Base-by-base conservation (phyloP, 2,113 vertebrate species). In the Tylochromis polylepis region DNA sequence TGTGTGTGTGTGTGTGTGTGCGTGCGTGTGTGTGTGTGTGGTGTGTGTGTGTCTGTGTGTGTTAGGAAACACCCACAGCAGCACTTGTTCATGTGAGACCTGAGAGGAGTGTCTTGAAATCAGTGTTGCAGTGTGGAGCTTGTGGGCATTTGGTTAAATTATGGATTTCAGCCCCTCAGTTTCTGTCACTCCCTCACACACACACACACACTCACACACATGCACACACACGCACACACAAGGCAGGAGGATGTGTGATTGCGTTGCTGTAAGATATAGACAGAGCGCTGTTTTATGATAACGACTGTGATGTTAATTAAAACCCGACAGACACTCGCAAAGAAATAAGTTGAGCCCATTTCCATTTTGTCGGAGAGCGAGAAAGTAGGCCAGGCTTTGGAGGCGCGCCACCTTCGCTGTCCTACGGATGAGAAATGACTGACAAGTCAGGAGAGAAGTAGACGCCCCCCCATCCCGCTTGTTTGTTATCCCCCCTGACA, bases 71-170 rank as follows among this genome's bases (percentile, higher is more conserved):
- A 94, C 90, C 89, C 89, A 88, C 88, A 89, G 87, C 86, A 84
- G 85, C 80, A 83, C 77, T 87, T 72, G 87, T 83, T 91, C 84
- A 83, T 87, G 82, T 83, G 89, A 92, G 92, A 93, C 88, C 67
- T 80, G 91, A 88, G 89, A 89, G 84, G 85, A 77, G 87, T 38
- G 84, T 88, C 85, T 93, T 92, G 84, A 86, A 95, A 93, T 94
- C 92, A 88, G 72, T 86, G 91, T 88, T 88, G 92, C 90, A 88
- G 49, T 87, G 89, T 81, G 92, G 89, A 77, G 90, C 95, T 94
- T 43, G 85, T 94, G 94, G 94, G 94, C 94, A 94, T 96, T 94
- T 41, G 15, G 84, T 93, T 95, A 94, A 96, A 96, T 96, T 89
- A 96, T 95, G 88, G 82, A 95, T 95, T 92, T 92, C 88, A 89